Conservation (phyloP, 92 coral and sea anemone species). For the Epizoanthus stellaris region DNA sequence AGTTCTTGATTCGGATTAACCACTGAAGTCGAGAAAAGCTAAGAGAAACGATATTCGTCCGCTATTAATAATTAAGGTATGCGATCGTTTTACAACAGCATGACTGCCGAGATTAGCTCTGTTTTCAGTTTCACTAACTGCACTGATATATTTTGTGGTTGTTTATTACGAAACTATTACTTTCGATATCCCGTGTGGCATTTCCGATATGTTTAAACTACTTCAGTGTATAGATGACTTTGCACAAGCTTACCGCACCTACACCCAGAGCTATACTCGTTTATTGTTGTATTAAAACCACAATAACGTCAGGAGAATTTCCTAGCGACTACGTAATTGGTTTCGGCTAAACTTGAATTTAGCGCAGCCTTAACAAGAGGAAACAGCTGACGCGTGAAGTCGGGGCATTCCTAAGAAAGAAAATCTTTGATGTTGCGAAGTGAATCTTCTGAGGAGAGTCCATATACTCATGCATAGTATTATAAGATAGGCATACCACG, state of each 20-base stretch:
- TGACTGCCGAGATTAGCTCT: neutral
- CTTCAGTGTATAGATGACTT: conserved; percentile 4
- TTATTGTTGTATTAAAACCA: conserved; percentile 30
- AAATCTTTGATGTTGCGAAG: neutral
- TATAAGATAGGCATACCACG: no score
- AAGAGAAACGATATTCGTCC: neutral
- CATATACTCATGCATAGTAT: no score
- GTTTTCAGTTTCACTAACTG: conserved; percentile 1
- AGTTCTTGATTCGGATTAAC: no score
- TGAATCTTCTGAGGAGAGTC: no score
- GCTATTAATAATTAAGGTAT: neutral
- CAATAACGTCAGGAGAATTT: conserved; percentile 31
- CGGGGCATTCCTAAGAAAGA: conserved; percentile 1
- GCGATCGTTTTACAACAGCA: neutral
- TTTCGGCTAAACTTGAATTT: neutral
- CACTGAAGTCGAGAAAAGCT: neutral
- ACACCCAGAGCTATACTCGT: conserved; percentile 7
- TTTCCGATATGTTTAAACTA: conserved; percentile 47
- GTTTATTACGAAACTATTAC: neutral
- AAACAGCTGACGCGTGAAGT: neutral
- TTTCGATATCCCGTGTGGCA: conserved; percentile 29
- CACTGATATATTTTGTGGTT: neutral
- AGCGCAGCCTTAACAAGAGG: no score
- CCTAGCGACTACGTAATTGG: neutral
- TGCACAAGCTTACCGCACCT: conserved; percentile 1